Conservation (phyloP, 2,113 vertebrate genomes). For the Pterocles orientalis region DNA sequence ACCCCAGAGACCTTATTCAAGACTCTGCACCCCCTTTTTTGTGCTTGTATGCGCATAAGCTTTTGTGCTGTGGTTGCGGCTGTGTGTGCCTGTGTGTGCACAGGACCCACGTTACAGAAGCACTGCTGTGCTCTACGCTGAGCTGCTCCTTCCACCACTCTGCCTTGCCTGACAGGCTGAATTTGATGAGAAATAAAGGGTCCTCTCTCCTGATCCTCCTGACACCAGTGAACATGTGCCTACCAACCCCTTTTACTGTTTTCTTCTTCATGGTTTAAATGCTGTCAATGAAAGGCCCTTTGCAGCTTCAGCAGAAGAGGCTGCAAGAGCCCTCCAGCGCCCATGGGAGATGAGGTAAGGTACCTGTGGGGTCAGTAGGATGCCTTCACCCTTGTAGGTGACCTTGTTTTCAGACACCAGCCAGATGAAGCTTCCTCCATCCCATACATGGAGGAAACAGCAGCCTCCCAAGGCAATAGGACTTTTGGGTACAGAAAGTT, state of each 20-base stretch:
- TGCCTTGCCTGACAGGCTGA: not conserved
- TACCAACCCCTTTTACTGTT: not conserved
- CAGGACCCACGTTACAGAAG: not conserved
- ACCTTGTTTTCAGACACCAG: not conserved
- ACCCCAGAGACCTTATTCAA: not conserved
- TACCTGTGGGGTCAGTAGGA: not conserved
- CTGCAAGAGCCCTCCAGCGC: not conserved
- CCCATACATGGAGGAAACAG: not conserved
- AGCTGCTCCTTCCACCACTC: not conserved
- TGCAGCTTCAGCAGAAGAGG: not conserved
- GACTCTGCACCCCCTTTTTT: not conserved
- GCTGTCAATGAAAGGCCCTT: no score
- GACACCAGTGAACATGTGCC: not conserved
- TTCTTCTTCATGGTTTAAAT: not conserved
- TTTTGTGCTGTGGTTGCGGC: not conserved
- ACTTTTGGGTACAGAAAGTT: not conserved
- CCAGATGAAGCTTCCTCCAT: not conserved
- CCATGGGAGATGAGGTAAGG: not conserved
- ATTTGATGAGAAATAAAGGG: not conserved
- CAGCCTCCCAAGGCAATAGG: not conserved
- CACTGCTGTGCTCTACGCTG: fast-evolving
- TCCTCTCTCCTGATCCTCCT: not conserved
- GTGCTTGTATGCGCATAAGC: fast-evolving
- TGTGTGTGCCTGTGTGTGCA: not conserved
- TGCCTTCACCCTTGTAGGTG: not conserved